Evolutionary conservation across 2,888 invertebrate genomes (phyloP), one percentile per base, ranked within the genome.

Genomic region (Ametastegia equiseti): DNA sequence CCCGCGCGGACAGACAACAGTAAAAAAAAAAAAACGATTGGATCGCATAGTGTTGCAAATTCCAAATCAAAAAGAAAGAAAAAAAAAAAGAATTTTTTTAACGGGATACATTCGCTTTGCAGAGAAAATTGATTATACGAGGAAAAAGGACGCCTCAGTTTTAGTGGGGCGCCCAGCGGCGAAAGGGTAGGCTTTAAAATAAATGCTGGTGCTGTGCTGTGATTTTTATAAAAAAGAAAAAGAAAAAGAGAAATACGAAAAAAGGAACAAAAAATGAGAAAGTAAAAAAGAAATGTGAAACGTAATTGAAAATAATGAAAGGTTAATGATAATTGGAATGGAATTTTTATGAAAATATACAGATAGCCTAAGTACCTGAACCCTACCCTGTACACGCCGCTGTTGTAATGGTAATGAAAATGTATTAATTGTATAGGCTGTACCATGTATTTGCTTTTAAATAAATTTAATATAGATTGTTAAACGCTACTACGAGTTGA

Each of bases 321-420:
- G 77, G 79, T 80, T 80, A 47, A 36, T 77, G 39, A 77, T 71
- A 33, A 73, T 75, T 50, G 77, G 36, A 42, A 65, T 36, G 27
- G 83, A 63, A 86, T 88, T 89, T 89, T 88, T 88, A 88, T 88
- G 88, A 88, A 88, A 88, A 88, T 87, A 88, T 87, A 85, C 88
- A 89, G 88, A 89, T 90, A 90, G 90, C 90, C 88, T 89, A 88
- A 90, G 90, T 90, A 90, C 90, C 90, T 90, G 89, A 89, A 90
- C 85, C 87, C 89, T 88, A 87, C 88, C 89, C 89, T 87, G 86
- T 86, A 85, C 84, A 88, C 88, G 88, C 88, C 88, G 87, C 85
- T 85, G 82, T 81, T 83, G 80, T 69, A 82, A 81, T 67, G 81
- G 69, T 63, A 69, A 83, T 65, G 77, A 75, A n/a, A 81, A 84